Base-by-base conservation (phyloP, 2,113 vertebrate genomes). In the Colinus virginianus region DNA sequence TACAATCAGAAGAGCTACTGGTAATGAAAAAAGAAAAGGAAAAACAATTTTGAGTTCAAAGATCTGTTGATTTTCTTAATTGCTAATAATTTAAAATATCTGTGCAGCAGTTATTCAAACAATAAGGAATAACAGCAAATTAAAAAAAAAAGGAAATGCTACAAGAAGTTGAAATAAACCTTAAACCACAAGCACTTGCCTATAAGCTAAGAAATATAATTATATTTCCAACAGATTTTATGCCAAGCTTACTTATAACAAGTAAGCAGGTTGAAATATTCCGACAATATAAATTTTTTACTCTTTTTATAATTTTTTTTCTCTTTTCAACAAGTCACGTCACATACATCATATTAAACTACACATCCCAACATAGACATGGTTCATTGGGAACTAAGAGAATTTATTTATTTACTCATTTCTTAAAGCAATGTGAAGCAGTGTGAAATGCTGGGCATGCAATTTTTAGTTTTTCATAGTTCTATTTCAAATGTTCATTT, bases 41-140 rank as follows among this genome's bases (percentile, higher is more conserved):
- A 89, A 85, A 43, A 0, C 22, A 68, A 81, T 80, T 69, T 48
- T 75, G 46, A 70, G 45, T 76, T 71, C 34, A 88, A 71, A 70
- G 43, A 13, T 74, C 43, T 87, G n/a, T 45, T 87, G 17, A 64
- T 90, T 91, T 82, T 69, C 38, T 62, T 75, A 93, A 94, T 78
- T 66, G 20, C 45, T 48, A 61, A 14, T 30, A 86, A 88, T 74
- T 93, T 58, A 26, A 66, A 42, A 72, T 61, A 9, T 62, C 56
- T 68, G 11, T 46, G 43, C 20, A 64, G 43, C 40, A 61, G 11
- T 40, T 63, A 42, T 75, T 30, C 21, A 45, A 82, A 55, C 7
- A 72, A 49, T 4, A 59, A 48, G 21, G 20, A 86, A 62, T 38
- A 62, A 20, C 40, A 78, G 59, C 18, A 46, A 6, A 2, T 16